Base-by-base conservation (phyloP, 2,797 vertebrate species). In the Toxotes lorentzi region DNA sequence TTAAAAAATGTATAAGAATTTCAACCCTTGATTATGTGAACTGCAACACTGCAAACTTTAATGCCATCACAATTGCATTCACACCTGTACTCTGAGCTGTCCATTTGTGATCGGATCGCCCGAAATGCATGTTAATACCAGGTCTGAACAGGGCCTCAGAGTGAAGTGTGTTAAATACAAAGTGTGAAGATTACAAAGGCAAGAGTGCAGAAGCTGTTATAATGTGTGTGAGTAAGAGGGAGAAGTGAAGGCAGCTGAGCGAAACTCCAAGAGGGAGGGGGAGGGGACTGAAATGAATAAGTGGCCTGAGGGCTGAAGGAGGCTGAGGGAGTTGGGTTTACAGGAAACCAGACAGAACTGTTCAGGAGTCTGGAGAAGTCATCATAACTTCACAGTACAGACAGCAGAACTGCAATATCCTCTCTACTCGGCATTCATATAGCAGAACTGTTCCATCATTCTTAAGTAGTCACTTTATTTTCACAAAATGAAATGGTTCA, bases 331-430 rank as follows among this genome's bases (percentile, higher is more conserved):
- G 81, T 76, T 48, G 58, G 82, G 60, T 58, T 87, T 84, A 90
- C 87, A 90, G 91, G 88, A 93, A 92, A 85, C 83, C 78, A 71
- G 83, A 79, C 61, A 34, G 76, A 89, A 85, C 80, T 78, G 76
- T 77, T 63, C 59, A 90, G 63, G 53, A 82, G 86, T 93, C 94
- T 94, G 94, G 86, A 91, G 85, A 92, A 94, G 62, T 89, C 82
- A 94, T 93, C 90, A 91, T 24, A 69, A 21, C 32, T 74, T 48
- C 59, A 27, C 45, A 30, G 70, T 34, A 19, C 59, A 86, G 60
- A 63, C n/a, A 41, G 57, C 35, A 73, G 32, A 11, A 43, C 47
- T 53, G 17, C 14, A 21, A 48, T 27, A 56, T 27, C 35, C 24
- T 62, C 60, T 38, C 10, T 23, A 53, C 41, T 14, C 30, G 43